Conservation (phyloP, 2,113 vertebrate genomes). For the Lepus europaeus region DNA sequence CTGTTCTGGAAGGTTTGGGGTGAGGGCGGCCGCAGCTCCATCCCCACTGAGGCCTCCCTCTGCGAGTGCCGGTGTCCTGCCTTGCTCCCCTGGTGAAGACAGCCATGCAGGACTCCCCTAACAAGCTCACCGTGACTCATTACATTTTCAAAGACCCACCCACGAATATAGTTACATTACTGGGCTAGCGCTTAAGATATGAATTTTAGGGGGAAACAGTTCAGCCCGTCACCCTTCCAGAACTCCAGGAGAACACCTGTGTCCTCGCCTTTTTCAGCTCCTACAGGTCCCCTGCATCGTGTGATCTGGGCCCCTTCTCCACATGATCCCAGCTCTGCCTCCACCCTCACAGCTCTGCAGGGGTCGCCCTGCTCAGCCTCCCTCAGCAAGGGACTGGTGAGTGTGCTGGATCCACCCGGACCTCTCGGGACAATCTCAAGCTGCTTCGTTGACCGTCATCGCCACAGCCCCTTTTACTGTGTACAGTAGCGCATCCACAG, state of each 20-base stretch:
- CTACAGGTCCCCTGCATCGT: background rate
- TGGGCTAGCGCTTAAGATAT: background rate
- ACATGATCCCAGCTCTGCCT: background rate
- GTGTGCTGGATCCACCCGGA: background rate
- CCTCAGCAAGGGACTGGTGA: background rate
- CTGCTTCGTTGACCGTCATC: background rate
- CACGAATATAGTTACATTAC: background rate
- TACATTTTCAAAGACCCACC: background rate
- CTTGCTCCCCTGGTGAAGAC: too few species aligned
- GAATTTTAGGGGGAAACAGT: background rate
- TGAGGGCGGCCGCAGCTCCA: too few species aligned
- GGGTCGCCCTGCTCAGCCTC: too few species aligned
- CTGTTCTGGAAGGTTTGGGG: too few species aligned
- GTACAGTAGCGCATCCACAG: background rate
- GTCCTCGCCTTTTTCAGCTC: background rate
- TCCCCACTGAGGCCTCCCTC: background rate
- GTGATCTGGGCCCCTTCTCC: background rate
- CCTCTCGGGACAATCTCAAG: too few species aligned
- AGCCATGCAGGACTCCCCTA: background rate
- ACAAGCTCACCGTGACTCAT: background rate
- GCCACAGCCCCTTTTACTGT: background rate
- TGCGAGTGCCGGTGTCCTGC: background rate
- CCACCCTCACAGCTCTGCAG: too few species aligned
- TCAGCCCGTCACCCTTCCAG: background rate
- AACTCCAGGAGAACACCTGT: background rate